Evolutionary conservation across 2,888 invertebrate genomes (phyloP).

Genomic region (Leptura quadrifasciata): DNA sequence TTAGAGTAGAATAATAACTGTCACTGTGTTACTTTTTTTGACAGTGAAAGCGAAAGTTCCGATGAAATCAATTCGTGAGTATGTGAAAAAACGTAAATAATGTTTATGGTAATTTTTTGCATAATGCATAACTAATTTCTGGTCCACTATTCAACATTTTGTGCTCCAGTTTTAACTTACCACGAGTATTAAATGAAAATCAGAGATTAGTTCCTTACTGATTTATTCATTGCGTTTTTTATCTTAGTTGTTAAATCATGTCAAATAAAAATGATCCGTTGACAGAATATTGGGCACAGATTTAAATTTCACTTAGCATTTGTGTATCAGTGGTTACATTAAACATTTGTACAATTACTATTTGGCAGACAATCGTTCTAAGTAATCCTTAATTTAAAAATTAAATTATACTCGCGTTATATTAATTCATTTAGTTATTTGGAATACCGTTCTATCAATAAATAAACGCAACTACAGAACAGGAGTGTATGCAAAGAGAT

Average conservation of each 20-base stretch:
- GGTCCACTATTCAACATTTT: conserved; percentile 9
- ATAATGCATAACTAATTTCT: conserved; percentile 26
- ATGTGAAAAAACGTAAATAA: conserved; percentile 13
- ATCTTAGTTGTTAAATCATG: not conserved
- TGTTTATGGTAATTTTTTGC: conserved; percentile 1
- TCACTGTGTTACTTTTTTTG: not conserved
- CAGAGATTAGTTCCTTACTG: not conserved
- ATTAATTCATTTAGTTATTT: no score
- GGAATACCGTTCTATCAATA: no score
- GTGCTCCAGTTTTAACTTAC: not conserved
- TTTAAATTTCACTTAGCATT: no score
- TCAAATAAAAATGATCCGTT: not conserved
- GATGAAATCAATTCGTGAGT: not conserved
- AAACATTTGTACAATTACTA: no score
- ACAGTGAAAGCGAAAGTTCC: conserved; percentile 18
- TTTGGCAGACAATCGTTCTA: no score
- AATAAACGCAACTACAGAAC: no score
- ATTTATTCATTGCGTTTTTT: not conserved
- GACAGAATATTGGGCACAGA: no score
- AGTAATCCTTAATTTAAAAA: no score
- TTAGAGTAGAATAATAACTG: not conserved
- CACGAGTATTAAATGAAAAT: not conserved
- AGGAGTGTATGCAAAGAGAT: no score
- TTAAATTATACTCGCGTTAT: no score
- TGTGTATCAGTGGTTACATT: no score